Base-by-base conservation (phyloP, 2,888 invertebrate genomes). In the Cephus runcator region DNA sequence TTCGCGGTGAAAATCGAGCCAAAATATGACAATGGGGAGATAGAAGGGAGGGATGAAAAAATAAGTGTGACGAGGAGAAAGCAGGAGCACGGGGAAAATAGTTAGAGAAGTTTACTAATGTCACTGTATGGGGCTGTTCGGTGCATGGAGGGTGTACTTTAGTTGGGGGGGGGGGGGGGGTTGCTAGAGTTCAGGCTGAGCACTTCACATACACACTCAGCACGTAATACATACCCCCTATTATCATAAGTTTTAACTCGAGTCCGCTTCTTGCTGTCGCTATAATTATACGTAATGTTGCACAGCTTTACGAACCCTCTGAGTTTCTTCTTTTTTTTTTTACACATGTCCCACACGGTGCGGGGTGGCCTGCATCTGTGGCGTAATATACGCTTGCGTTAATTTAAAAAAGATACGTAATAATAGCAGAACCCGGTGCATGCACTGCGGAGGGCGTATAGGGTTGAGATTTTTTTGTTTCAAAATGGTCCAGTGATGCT, bases 201-300 rank as follows among this genome's bases (percentile, higher is more conserved):
- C 81, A 75, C 79, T 83, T 82, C 69, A 73, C 73, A 78, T 82
- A 76, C 79, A 76, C 73, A 75, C 74, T 79, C 76, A 81, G 76
- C 78, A 79, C 75, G 84, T 56, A 56, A 23, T 35, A 35, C 35
- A 3, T 79, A 81, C 75, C 23, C 36, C 79, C 81, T 85, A 87
- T 86, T 87, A 87, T 86, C 85, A 82, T 85, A 84, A 86, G 83
- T 87, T 87, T 84, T 81, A 87, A 81, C 84, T 83, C 80, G 80
- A 80, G 81, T 83, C 81, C 80, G 82, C 81, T 87, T 85, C 84
- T 85, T 83, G 82, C 85, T 83, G 85, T 84, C 82, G 79, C 82
- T 79, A 83, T 86, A 86, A 87, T 87, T 86, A 86, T 82, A 83
- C 83, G 83, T 83, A 86, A 86, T 85, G 86, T 81, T 83, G 83